Base-by-base conservation (phyloP, 2,113 vertebrate genomes). In the Chinchilla lanigera region DNA sequence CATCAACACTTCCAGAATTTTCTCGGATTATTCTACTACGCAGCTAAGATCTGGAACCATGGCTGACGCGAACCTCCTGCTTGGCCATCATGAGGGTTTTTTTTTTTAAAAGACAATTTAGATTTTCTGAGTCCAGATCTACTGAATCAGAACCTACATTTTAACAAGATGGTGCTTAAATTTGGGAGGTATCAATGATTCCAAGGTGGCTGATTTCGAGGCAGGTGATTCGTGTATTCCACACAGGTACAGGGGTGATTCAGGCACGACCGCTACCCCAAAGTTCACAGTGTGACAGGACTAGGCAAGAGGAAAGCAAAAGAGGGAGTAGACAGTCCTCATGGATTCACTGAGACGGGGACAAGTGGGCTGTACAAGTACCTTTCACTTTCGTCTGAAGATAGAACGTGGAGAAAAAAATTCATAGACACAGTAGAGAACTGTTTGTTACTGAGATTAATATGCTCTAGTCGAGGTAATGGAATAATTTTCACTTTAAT, bases 401-500 rank as follows among this genome's bases (percentile, higher is more conserved):
- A 61, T 47, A 73, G 7, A 82, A 61, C 52, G 75, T 54, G 35
- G 58, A 65, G 7, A 83, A 33, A 87, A 93, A 89, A 92, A 61
- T 38, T 67, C 58, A 50, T 22, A 96, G 16, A 86, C 69, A 56
- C 56, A 86, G 63, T 71, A 26, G 35, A 14, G 63, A 92, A 54
- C 30, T 54, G 11, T 85, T 93, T 73, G 67, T 71, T 90, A 20
- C 24, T 83, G 52, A 86, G 33, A 67, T 47, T 38, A 89, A 54
- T 81, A 60, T 71, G 9, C 26, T 93, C 56, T 82, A 65, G 35
- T 86, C 71, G 63, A 82, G 44, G 26, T 94, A 73, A n/a, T 73
- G 33, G 44, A 93, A 83, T 94, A 33, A 19, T 52, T 96, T 85
- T 58, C 56, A 80, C 58, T 87, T 90, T 87, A 65, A 80, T 33